These are phyloP conservation scores for Pterobdella sp. DNA, from an alignment of 2,888 invertebrate species.

Conservation along the genomic window DNA sequence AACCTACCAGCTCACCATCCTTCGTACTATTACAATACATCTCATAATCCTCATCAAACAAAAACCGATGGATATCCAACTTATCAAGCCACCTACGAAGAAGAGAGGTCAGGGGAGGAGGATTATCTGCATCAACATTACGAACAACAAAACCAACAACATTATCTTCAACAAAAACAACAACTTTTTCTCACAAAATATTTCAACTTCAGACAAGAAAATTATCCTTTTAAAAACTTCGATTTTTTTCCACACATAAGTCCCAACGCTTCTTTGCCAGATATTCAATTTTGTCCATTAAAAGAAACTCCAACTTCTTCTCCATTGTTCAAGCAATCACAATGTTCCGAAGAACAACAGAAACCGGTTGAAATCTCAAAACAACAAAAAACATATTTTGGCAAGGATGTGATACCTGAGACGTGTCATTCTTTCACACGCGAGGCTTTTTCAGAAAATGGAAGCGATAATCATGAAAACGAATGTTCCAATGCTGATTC, in stretches of 20 bases:
- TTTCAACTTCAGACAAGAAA: background rate
- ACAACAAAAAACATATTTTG: background rate
- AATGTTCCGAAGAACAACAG: background rate
- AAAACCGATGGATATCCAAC: no score
- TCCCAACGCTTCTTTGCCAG: background rate
- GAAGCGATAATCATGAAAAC: background rate
- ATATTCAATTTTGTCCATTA: background rate
- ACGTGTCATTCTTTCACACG: background rate
- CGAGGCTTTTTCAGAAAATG: background rate
- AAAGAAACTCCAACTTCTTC: background rate
- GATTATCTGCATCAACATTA: background rate
- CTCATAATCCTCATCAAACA: no score
- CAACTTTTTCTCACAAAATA: background rate
- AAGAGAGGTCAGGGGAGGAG: no score
- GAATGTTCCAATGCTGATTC: slow-evolving; percentile 12
- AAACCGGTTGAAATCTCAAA: background rate
- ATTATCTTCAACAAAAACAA: background rate
- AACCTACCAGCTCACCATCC: no score
- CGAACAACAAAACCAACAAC: background rate
- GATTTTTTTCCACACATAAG: background rate
- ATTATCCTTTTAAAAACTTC: background rate
- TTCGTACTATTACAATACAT: no score
- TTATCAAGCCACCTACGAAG: no score
- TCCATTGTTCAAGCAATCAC: background rate
- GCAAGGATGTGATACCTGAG: background rate